Percentiles rank a stretch among this genome's conserved stretches.
These are phyloP conservation scores for Dendroctonus valens DNA, from an alignment of 1,140 invertebrate genomes.

Conservation along the genomic window DNA sequence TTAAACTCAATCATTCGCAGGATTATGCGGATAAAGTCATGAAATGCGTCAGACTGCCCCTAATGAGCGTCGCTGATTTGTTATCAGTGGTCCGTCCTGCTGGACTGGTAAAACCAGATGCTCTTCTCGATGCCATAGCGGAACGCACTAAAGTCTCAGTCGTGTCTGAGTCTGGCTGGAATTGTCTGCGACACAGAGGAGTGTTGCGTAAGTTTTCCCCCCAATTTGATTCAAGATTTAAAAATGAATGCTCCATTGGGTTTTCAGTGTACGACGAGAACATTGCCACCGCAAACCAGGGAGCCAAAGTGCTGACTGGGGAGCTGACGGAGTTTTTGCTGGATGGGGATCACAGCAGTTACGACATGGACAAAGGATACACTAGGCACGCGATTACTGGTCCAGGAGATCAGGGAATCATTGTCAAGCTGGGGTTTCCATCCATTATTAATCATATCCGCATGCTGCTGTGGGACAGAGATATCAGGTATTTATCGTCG, in stretches of 20 bases:
- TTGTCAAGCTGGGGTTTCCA: constrained; percentile 82
- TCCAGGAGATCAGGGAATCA: constrained; percentile 73
- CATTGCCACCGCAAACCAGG: constrained; percentile 74
- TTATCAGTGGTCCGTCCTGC: constrained; percentile 84
- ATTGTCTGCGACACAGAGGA: constrained; percentile 79
- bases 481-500: too few species aligned
- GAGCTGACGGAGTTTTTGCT: constrained; percentile 84
- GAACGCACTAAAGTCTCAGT: constrained; percentile 60
- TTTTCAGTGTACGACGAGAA: constrained; percentile 84
- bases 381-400: constrained; percentile 91
- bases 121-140: constrained; percentile 91
- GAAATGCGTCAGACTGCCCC: constrained; percentile 74
- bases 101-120: constrained; percentile 81
- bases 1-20: constrained; percentile 4
- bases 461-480: constrained; percentile 92
- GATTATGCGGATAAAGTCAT: constrained; percentile 52
- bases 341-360: constrained; percentile 83
- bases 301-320: constrained; percentile 80
- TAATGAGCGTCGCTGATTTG: constrained; percentile 86
- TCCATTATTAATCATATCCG: constrained; percentile 93
- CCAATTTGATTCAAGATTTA: background rate
- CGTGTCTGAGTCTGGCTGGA: background rate
- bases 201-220: constrained; percentile 58
- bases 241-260: constrained; percentile 1
- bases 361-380: constrained; percentile 91